Percentiles rank a stretch among this genome's conserved stretches.
Conservation (phyloP, 2,113 vertebrate genomes). For the Lepus timidus region DNA sequence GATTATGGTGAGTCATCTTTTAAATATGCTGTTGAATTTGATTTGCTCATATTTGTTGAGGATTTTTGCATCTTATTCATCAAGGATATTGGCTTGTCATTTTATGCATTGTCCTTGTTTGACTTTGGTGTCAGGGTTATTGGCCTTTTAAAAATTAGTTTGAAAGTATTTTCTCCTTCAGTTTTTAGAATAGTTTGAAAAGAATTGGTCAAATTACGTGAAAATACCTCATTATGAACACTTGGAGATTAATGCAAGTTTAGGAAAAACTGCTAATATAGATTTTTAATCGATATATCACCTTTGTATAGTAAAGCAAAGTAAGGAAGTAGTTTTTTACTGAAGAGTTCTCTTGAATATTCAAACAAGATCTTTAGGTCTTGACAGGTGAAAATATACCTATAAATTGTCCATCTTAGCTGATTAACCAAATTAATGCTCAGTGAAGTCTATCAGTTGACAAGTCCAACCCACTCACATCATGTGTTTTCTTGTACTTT, state of each 20-base stretch:
- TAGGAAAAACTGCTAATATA: background rate
- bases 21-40: background rate
- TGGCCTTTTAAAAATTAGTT: background rate
- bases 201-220: background rate
- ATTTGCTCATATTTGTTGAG: background rate
- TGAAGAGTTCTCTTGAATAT: background rate
- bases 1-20: background rate
- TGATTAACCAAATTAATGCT: background rate
- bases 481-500: background rate
- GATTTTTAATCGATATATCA: background rate
- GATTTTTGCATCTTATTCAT: background rate
- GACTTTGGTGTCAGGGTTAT: too few species aligned
- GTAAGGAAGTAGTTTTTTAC: background rate
- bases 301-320: background rate
- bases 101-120: background rate
- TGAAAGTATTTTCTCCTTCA: background rate
- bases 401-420: background rate
- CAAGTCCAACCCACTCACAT: background rate
- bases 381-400: background rate
- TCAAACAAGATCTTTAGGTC: background rate
- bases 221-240: background rate
- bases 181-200: background rate
- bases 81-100: background rate
- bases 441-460: background rate
- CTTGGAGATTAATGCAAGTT: background rate